Percentiles rank a stretch among this genome's conserved stretches.
phyloP scores from a whole-genome alignment of 2,797 vertebrate genomes.

The Vultur gryphus region DNA sequence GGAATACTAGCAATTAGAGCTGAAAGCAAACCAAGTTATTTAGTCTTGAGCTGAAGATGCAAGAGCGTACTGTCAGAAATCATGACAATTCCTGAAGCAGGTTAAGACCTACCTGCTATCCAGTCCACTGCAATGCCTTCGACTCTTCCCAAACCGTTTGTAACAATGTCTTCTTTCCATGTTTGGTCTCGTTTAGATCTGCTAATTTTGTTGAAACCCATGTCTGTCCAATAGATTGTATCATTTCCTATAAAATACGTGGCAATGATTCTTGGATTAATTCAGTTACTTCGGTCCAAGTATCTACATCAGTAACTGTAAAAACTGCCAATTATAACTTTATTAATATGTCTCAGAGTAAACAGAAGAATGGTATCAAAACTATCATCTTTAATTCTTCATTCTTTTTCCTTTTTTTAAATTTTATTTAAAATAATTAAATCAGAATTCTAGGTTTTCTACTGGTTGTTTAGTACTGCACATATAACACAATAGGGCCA shows the following conservation, averaged over 20 bases:
- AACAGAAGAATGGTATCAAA: background rate
- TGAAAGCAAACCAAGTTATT: background rate
- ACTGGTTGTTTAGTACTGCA: background rate
- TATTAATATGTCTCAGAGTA: background rate
- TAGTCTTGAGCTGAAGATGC: background rate
- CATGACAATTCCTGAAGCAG: background rate
- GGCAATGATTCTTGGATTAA: background rate
- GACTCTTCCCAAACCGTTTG: conserved; percentile 93
- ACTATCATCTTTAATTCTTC: background rate
- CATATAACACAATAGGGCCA: background rate
- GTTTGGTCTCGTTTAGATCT: conserved; percentile 94
- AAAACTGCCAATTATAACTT: background rate
- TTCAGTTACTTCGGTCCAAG: background rate
- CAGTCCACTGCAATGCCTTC: conserved; percentile 97
- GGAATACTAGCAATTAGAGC: background rate
- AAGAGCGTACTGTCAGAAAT: background rate
- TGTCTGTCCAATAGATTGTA: conserved; percentile 98
- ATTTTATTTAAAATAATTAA: background rate
- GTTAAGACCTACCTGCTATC: conserved; percentile 86
- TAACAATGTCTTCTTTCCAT: conserved; percentile 95
- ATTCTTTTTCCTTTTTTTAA: background rate
- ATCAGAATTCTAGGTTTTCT: background rate
- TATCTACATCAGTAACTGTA: background rate
- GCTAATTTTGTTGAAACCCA: conserved; percentile 97
- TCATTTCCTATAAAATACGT: conserved; percentile 83